Evolutionary conservation across 2,113 vertebrate species (phyloP).

Genomic region (Chionodraco myersi): DNA sequence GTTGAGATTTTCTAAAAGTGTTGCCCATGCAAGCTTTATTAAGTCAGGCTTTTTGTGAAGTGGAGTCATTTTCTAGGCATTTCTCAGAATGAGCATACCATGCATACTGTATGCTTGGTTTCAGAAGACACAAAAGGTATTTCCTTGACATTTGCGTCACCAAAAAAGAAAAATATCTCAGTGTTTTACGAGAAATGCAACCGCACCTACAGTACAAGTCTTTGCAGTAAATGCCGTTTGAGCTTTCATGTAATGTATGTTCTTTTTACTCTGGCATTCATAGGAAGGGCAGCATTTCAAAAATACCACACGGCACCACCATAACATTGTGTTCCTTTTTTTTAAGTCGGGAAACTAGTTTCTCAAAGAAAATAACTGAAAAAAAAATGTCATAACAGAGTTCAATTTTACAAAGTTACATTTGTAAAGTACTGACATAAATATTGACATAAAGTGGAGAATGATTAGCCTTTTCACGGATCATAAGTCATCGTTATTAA

Average conservation of each 20-base stretch:
- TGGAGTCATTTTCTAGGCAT: conserved; percentile 27
- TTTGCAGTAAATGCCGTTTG: neutral
- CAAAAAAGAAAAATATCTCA: conserved; percentile 4
- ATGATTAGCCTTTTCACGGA: neutral
- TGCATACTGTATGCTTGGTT: conserved; percentile 22
- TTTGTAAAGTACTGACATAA: neutral
- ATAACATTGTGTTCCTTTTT: conserved; percentile 45
- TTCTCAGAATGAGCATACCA: conserved; percentile 38
- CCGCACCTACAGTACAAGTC: conserved; percentile 26
- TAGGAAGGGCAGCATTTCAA: conserved; percentile 24
- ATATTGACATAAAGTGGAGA: neutral
- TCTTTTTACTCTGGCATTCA: conserved; percentile 25
- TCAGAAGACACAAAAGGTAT: conserved; percentile 35
- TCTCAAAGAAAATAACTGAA: conserved; percentile 39
- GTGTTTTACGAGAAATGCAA: conserved; percentile 42
- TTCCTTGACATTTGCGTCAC: conserved; percentile 33
- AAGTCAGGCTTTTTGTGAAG: conserved; percentile 19
- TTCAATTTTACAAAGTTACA: neutral
- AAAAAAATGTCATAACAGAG: neutral
- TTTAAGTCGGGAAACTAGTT: conserved; percentile 57
- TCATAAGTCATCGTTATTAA: neutral
- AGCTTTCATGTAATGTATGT: conserved; percentile 9
- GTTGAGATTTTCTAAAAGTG: conserved; percentile 1
- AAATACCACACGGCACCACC: conserved; percentile 38
- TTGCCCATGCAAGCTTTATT: conserved; percentile 27